phyloP scores from a whole-genome alignment of 1,140 invertebrate species.

The Mamestra configurata region DNA sequence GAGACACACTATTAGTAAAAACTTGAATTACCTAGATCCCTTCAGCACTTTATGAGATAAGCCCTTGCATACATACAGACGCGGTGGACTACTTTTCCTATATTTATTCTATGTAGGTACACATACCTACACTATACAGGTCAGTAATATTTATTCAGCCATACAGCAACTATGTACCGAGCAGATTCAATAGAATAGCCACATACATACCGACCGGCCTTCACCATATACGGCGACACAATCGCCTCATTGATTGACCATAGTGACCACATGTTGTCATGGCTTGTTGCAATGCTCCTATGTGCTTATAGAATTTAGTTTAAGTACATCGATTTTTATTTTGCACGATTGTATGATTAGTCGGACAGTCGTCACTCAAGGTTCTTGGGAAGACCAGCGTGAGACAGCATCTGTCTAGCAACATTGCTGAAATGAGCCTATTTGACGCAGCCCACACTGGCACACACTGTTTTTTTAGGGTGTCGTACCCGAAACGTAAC shows the following conservation, averaged over 20 bases:
- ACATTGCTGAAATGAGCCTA: no score
- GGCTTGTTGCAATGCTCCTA: slow-evolving; percentile 19
- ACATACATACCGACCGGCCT: neutral
- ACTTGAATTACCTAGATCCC: no score
- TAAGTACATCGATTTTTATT: no score
- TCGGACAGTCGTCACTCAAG: no score
- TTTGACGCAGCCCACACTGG: no score
- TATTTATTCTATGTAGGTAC: neutral
- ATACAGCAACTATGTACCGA: slow-evolving; percentile 17
- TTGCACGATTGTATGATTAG: no score
- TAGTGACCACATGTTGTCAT: slow-evolving; percentile 29
- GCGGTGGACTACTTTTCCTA: neutral
- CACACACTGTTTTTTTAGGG: no score
- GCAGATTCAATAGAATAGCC: slow-evolving; percentile 11
- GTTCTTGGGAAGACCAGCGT: no score
- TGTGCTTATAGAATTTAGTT: neutral
- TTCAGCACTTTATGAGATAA: neutral
- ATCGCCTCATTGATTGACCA: slow-evolving; percentile 41
- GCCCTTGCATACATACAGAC: neutral
- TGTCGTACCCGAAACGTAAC: no score
- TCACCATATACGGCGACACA: slow-evolving; percentile 31
- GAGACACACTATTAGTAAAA: no score
- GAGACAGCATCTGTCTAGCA: no score
- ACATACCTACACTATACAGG: neutral
- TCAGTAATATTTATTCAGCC: neutral